Base-by-base conservation (phyloP, 2,888 invertebrate genomes). In the Sesia apiformis region DNA sequence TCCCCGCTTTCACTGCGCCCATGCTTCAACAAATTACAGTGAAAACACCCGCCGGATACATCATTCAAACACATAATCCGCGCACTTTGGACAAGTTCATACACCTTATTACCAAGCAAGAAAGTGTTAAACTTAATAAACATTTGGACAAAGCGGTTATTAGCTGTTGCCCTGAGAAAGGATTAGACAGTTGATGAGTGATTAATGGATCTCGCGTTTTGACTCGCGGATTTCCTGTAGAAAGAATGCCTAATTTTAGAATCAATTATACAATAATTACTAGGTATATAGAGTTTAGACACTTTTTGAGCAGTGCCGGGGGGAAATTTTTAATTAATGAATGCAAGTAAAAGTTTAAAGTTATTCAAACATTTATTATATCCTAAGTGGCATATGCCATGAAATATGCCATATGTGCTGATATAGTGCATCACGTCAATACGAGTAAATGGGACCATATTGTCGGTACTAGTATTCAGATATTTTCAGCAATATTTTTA, bases 191-290 rank as follows among this genome's bases (percentile, higher is more conserved):
- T 7, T 42, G 23, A 41, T 55, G 55, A 58, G 60, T 69, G 76
- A 74, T 70, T 68, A 68, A 74, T 72, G 72, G 60, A 62, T 59
- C 42, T 52, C 40, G 55, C 61, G 8, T 50, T 50, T 50, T 5
- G 38, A 50, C 55, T 42, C 61, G 57, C 62, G 62, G 62, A 69
- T 67, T 69, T 75, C 74, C 75, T 70, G 70, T 70, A 67, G 64
- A 68, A 71, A 71, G 40, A 52, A 39, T 40, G 5, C 50, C 7
- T 38, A 38, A 39, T 50, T 50, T 8, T n/a, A 46, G 46, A 46
- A 46, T 46, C 46, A 8, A 46, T 46, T 46, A 8, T 8, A n/a
- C 6, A 46, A 46, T 23, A 46, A 46, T 46, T 46, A 46, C 23
- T 23, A 23, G 23, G 23, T 23, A 23, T 23, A 23, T 23, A 23